These are phyloP conservation scores for Microtus ochrogaster DNA, from an alignment of 2,113 vertebrate genomes.

Conservation along the genomic window DNA sequence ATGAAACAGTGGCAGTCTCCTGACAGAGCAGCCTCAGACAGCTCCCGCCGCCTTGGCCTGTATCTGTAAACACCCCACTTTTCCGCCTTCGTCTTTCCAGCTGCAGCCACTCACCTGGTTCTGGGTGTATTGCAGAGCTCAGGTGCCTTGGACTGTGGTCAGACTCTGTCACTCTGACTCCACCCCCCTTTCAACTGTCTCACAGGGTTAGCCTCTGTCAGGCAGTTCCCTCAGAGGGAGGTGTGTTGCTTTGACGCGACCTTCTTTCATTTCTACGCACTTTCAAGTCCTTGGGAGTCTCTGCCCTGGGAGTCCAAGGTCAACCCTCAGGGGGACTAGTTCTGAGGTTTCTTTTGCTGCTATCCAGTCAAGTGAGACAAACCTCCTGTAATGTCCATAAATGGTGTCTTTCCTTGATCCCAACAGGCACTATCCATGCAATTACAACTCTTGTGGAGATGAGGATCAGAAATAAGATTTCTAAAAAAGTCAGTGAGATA, in stretches of 20 bases:
- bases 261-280: neutral
- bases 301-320: neutral
- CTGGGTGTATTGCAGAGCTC: neutral
- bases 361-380: neutral
- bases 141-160: neutral
- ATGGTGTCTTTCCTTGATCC: neutral
- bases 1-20: neutral
- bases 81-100: neutral
- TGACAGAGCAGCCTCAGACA: neutral
- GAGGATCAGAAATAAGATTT: neutral
- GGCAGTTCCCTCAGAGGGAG: neutral
- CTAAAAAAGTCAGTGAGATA: neutral
- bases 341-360: neutral
- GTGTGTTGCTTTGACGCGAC: neutral
- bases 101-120: accelerated
- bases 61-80: neutral
- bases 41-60: neutral
- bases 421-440: neutral
- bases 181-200: neutral
- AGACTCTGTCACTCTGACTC: neutral
- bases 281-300: neutral
- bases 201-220: neutral
- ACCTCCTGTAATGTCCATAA: neutral
- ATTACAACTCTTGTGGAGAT: neutral
- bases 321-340: neutral